These are phyloP conservation scores for Tachysurus fulvidraco DNA, from an alignment of 2,113 vertebrate species.

Conservation along the genomic window DNA sequence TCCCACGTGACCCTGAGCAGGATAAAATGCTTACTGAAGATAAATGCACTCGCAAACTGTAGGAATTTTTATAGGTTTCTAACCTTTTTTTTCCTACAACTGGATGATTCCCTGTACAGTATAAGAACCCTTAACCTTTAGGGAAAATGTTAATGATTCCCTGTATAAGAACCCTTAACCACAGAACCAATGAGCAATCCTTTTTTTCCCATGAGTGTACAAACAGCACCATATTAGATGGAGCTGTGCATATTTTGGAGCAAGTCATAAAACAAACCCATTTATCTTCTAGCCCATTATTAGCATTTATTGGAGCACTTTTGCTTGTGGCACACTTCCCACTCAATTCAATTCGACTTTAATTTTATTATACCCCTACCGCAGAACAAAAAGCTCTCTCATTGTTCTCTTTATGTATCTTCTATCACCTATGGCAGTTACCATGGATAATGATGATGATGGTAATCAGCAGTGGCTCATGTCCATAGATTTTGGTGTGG, in stretches of 20 bases:
- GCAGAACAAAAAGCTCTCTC: slow-evolving; percentile 7
- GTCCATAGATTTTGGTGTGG: not conserved
- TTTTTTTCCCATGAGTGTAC: not conserved
- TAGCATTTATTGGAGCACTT: not conserved
- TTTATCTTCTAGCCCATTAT: not conserved
- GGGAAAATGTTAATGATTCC: too few species aligned
- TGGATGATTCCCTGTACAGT: not conserved
- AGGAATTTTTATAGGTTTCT: not conserved
- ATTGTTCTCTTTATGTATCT: not conserved
- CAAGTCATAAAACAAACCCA: not conserved
- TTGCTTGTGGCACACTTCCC: not conserved
- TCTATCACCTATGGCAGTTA: not conserved
- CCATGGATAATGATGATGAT: slow-evolving; percentile 1
- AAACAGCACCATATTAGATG: not conserved
- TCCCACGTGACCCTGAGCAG: not conserved
- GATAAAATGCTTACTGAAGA: not conserved
- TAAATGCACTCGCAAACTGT: not conserved
- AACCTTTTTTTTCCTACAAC: too few species aligned
- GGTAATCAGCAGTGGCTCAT: slow-evolving; percentile 15
- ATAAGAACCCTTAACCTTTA: too few species aligned
- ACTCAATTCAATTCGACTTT: not conserved
- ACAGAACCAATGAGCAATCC: not conserved
- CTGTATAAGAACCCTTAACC: not conserved
- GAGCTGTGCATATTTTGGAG: not conserved
- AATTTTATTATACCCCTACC: not conserved